Percentiles rank a stretch among this genome's conserved stretches.
Conservation (phyloP, 2,797 vertebrate species). For the Lindbergichthys nudifrons region DNA sequence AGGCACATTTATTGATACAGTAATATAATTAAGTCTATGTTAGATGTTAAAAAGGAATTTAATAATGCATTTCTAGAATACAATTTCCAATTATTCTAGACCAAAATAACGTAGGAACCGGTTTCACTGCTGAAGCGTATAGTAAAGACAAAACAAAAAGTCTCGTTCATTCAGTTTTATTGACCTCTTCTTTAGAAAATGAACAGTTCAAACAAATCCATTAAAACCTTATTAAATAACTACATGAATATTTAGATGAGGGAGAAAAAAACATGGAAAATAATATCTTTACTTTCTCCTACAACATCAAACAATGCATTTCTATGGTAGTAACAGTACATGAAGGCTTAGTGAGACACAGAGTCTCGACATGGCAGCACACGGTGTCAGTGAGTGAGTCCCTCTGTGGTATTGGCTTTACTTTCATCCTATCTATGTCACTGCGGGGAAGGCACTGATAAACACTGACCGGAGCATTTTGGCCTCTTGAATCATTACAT, state of each 20-base stretch:
- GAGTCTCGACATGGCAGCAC: constrained; percentile 59
- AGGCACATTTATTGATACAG: background rate
- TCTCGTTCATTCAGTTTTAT: constrained; percentile 78
- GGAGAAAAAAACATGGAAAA: constrained; percentile 12
- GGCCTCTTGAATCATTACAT: constrained; percentile 49
- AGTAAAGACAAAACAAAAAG: constrained; percentile 32
- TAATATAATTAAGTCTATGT: background rate
- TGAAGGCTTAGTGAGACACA: constrained; percentile 50
- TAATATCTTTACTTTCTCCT: constrained; percentile 33
- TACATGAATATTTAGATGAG: constrained; percentile 63
- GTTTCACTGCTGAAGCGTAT: constrained; percentile 20
- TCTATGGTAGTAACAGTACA: constrained; percentile 58
- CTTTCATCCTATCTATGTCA: constrained; percentile 41
- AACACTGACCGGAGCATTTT: constrained; percentile 61
- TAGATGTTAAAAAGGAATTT: background rate
- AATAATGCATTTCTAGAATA: background rate
- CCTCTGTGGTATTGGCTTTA: constrained; percentile 54
- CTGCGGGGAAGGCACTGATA: constrained; percentile 76
- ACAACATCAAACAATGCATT: constrained; percentile 46
- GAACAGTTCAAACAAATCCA: constrained; percentile 77
- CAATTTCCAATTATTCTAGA: background rate
- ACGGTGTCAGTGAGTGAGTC: constrained; percentile 40
- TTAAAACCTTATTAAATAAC: constrained; percentile 79
- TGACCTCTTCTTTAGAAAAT: constrained; percentile 81
- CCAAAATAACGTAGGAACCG: constrained; percentile 24